phyloP scores from a whole-genome alignment of 2,888 invertebrate genomes.

The Tuberolachnus salignus region DNA sequence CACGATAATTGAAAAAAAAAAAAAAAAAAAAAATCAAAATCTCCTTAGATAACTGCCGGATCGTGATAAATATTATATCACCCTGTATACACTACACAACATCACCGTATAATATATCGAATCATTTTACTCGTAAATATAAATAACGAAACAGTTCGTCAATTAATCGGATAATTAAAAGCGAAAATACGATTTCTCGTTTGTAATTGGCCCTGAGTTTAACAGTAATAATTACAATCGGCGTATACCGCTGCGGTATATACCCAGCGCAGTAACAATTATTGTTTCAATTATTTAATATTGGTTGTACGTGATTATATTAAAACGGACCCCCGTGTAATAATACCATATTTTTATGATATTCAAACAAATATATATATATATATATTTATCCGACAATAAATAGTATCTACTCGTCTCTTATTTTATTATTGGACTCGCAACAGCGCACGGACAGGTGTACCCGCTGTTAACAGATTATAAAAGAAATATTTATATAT shows the following conservation, averaged over 20 bases:
- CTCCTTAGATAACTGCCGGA: too few relatives aligned
- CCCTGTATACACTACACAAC: too few relatives aligned
- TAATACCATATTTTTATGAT: conserved; percentile 4
- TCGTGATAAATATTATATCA: too few relatives aligned
- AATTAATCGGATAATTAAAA: conserved; percentile 8
- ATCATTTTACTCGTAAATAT: neutral
- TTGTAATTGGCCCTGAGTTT: neutral
- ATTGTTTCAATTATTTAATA: conserved; percentile 1
- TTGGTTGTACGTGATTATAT: neutral
- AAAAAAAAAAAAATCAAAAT: too few relatives aligned
- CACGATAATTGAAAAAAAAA: too few relatives aligned
- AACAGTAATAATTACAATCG: neutral
- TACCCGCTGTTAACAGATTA: conserved; percentile 35
- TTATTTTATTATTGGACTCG: conserved; percentile 12
- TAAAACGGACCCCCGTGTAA: conserved; percentile 6
- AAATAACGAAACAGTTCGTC: conserved; percentile 11
- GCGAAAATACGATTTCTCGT: neutral
- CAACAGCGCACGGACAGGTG: neutral
- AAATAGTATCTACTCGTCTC: neutral
- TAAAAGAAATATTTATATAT: neutral
- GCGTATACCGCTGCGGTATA: neutral
- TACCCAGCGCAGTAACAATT: neutral
- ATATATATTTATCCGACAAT: neutral
- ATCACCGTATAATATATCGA: too few relatives aligned
- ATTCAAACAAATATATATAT: neutral